Conservation (phyloP, 2,888 invertebrate species). For the Norana najaformis region DNA sequence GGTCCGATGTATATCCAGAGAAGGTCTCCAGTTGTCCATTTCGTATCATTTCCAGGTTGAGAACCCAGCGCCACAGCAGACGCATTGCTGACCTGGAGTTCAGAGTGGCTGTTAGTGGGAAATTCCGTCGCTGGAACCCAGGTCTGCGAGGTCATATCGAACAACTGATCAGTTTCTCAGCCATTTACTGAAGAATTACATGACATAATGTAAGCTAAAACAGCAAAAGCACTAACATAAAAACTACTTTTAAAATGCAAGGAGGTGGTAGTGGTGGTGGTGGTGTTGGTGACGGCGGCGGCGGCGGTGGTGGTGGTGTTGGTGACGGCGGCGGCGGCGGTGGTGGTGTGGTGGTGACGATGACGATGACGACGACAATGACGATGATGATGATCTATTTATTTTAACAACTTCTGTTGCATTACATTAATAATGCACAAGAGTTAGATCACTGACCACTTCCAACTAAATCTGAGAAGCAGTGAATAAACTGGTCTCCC, state of each 20-base stretch:
- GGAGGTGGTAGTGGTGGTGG: not conserved
- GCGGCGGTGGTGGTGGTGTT: not conserved
- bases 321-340: not conserved
- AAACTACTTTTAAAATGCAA: not conserved
- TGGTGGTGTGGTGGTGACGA: not conserved
- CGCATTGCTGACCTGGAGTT: not conserved
- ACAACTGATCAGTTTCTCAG: not conserved
- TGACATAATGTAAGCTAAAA: not conserved
- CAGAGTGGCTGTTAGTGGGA: not conserved
- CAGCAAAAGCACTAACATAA: not conserved
- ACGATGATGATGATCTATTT: not conserved
- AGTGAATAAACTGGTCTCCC: not conserved
- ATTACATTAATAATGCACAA: no score
- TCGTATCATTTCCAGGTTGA: not conserved
- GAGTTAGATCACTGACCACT: no score
- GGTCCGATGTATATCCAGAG: slow-evolving; percentile 46
- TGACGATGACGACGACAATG: not conserved
- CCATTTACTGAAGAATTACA: not conserved
- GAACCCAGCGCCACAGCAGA: not conserved
- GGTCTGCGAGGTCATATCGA: not conserved
- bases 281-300: not conserved
- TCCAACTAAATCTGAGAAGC: not conserved
- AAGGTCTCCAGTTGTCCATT: slow-evolving; percentile 23
- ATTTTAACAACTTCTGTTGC: not conserved
- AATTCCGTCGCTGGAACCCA: not conserved